Conservation (phyloP, 2,113 vertebrate species). For the Ondatra zibethicus region DNA sequence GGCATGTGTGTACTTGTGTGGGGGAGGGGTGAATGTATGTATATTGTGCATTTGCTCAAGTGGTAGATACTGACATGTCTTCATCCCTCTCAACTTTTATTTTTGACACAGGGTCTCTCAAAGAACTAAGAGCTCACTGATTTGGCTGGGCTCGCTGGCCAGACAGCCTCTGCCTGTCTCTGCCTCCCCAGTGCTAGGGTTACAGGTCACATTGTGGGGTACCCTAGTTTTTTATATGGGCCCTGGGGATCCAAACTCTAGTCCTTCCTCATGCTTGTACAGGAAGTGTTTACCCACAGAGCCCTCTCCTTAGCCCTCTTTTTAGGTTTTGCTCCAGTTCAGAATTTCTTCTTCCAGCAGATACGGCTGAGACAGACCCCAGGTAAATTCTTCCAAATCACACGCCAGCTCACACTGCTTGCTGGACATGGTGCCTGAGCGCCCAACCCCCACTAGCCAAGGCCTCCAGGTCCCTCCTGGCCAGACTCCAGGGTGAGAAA, state of each 20-base stretch:
- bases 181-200: neutral
- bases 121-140: neutral
- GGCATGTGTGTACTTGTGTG: neutral
- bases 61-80: no score
- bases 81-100: neutral
- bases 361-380: neutral
- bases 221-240: neutral
- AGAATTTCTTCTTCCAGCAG: neutral
- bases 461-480: neutral
- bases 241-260: neutral
- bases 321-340: constrained; percentile 35
- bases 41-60: neutral
- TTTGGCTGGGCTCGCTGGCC: neutral
- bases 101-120: neutral
- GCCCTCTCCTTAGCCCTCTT: neutral
- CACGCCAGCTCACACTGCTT: neutral
- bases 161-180: neutral
- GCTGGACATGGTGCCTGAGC: neutral
- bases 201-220: neutral
- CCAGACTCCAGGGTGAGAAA: neutral
- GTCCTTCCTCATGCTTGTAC: neutral
- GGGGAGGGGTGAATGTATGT: neutral
- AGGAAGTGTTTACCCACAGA: neutral
- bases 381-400: neutral
- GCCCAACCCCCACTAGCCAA: neutral